Evolutionary conservation across 2,797 vertebrate species (phyloP).

Genomic region (Sebastolobus altivelis): DNA sequence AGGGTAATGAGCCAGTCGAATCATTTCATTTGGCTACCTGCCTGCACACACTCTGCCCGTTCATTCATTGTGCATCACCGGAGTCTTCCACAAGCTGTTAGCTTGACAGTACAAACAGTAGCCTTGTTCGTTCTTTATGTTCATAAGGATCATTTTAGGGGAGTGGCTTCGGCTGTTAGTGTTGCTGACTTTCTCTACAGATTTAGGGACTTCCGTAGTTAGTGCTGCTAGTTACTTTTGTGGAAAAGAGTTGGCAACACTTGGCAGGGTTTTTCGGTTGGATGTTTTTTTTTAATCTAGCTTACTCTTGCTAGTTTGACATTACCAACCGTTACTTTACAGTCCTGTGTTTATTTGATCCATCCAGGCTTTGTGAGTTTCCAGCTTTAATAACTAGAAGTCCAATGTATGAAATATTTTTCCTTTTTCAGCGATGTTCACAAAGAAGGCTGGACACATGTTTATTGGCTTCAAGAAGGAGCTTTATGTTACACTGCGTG

Average conservation of each 20-base stretch:
- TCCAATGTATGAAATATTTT: neutral
- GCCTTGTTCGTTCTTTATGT: too few relatives aligned
- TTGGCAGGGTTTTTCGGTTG: too few relatives aligned
- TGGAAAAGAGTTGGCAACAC: too few relatives aligned
- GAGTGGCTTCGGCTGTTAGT: fast-evolving
- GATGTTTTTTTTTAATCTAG: too few relatives aligned
- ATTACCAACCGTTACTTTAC: neutral
- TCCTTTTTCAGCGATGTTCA: neutral
- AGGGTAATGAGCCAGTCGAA: too few relatives aligned
- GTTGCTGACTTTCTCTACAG: too few relatives aligned
- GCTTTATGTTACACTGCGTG: neutral
- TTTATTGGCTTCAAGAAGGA: constrained; percentile 7
- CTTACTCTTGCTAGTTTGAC: too few relatives aligned
- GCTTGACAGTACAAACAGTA: too few relatives aligned
- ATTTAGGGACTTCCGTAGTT: fast-evolving
- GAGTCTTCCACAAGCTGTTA: fast-evolving
- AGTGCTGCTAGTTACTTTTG: fast-evolving
- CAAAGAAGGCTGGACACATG: neutral
- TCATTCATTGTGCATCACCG: too few relatives aligned
- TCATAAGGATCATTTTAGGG: too few relatives aligned
- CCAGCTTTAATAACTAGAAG: neutral
- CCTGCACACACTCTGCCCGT: too few relatives aligned
- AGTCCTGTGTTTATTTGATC: neutral
- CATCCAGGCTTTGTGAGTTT: neutral
- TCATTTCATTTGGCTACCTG: too few relatives aligned